A percentile compares a stretch with the other conserved stretches of the same genome.
Evolutionary conservation across 2,888 invertebrate species (phyloP).

Genomic region (Oxytorus armatus): DNA sequence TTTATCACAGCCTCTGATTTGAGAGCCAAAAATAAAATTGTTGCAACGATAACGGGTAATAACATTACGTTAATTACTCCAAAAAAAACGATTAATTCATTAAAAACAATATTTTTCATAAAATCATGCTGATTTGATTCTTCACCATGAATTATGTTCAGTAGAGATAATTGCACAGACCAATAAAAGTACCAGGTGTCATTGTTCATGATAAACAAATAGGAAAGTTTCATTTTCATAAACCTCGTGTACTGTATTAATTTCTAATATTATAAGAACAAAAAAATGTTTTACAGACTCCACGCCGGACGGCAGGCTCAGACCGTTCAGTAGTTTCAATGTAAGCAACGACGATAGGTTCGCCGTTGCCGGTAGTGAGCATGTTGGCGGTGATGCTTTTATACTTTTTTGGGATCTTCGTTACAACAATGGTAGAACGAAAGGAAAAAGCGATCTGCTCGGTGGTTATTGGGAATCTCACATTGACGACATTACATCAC

Average conservation of each 20-base stretch:
- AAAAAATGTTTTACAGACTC: constrained; percentile 72
- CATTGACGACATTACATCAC: constrained; percentile 90
- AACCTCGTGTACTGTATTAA: constrained; percentile 59
- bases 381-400: constrained; percentile 89
- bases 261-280: constrained; percentile 49
- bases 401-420: constrained; percentile 93
- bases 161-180: too few relatives aligned
- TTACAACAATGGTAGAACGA: constrained; percentile 83
- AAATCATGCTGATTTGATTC: too few relatives aligned
- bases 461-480: constrained; percentile 95
- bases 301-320: constrained; percentile 83
- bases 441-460: constrained; percentile 84
- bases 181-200: too few relatives aligned
- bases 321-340: constrained; percentile 90
- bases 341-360: constrained; percentile 89
- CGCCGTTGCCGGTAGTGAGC: constrained; percentile 91
- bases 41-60: constrained; percentile 84
- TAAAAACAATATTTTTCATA: too few relatives aligned
- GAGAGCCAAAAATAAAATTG: constrained; percentile 85
- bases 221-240: too few relatives aligned
- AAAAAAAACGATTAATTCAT: too few relatives aligned
- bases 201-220: too few relatives aligned
- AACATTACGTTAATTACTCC: too few relatives aligned
- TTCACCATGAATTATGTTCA: too few relatives aligned
- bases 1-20: constrained; percentile 88